A percentile compares a stretch with the other conserved stretches of the same genome.
phyloP scores from a whole-genome alignment of 1,140 invertebrate species.

The Vanessa atalanta region DNA sequence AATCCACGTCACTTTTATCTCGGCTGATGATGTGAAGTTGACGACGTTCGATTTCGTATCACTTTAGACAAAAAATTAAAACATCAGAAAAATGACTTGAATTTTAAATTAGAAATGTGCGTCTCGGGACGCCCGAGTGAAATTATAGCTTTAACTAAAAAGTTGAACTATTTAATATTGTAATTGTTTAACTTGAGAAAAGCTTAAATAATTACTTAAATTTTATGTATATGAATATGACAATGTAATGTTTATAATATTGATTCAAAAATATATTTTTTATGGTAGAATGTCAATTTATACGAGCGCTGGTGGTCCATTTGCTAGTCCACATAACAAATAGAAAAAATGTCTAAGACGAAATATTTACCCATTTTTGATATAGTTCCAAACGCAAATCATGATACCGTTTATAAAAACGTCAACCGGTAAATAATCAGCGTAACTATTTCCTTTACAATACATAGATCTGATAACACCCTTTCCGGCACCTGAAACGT shows the following conservation, averaged over 20 bases:
- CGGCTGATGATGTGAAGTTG: constrained; percentile 87
- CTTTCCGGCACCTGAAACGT: constrained; percentile 84
- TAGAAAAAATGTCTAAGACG: neutral
- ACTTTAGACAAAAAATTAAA: constrained; percentile 53
- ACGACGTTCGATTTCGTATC: constrained; percentile 81
- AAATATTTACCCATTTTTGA: constrained; percentile 63
- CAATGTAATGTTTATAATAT: too few species aligned
- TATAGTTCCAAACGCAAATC: constrained; percentile 85
- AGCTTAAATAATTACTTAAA: too few species aligned
- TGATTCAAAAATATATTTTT: too few species aligned
- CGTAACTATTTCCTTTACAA: constrained; percentile 87
- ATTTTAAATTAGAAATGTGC: too few species aligned
- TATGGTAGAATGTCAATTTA: too few species aligned
- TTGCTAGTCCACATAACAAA: too few species aligned
- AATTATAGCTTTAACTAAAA: too few species aligned
- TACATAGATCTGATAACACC: constrained; percentile 93
- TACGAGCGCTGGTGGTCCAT: too few species aligned
- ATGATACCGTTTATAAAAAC: constrained; percentile 89
- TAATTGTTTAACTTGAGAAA: too few species aligned
- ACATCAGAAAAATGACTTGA: neutral
- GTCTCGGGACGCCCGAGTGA: too few species aligned
- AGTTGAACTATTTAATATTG: too few species aligned
- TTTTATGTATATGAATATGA: too few species aligned
- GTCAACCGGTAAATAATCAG: constrained; percentile 94
- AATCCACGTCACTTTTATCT: constrained; percentile 90